Base-by-base conservation (phyloP, 2,113 vertebrate genomes). In the Petromus typicus region DNA sequence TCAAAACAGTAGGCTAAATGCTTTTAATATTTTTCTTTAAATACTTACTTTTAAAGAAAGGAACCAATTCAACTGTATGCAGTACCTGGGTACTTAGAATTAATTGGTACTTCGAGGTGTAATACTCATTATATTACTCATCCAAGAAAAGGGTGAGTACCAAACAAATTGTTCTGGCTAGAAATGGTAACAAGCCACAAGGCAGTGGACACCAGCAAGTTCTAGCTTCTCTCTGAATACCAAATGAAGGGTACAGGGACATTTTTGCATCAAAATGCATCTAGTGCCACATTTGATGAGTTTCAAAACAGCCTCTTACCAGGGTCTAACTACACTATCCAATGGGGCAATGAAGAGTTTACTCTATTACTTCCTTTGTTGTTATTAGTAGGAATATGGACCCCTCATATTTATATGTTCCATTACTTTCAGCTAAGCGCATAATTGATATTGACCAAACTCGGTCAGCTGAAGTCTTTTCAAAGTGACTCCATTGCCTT, bases 11-110 rank as follows among this genome's bases (percentile, higher is more conserved):
- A 67, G 10, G 45, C 61, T 34, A 95, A 88, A 86, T 43, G 37
- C 25, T 67, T 54, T 54, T 83, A 76, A 71, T 59, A 69, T 16
- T 63, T 94, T 59, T 30, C 51, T 91, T 80, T 86, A 25, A 91
- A 54, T n/a, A 89, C 25, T 4, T 84, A 59, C 30, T 81, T 92
- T 92, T 40, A 89, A 94, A 91, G 27, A 54, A 94, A 89, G n/a
- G 25, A 48, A 11, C 64, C 45, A 27, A 32, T 86, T 93, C 75
- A 86, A 86, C 51, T 63, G 16, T 59, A 54, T 17, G 20, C 34
- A 17, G 27, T 45, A 76, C 6, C 27, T 76, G 40, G 7, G 40
- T 17, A 48, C 13, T 76, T 27, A 76, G 4, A 48, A 32, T 48
- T 71, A 71, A 71, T 71, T 11, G 18, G 3, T 69, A 69, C n/a